Conservation (phyloP, 2,797 vertebrate genomes). For the Argyrosomus regius region DNA sequence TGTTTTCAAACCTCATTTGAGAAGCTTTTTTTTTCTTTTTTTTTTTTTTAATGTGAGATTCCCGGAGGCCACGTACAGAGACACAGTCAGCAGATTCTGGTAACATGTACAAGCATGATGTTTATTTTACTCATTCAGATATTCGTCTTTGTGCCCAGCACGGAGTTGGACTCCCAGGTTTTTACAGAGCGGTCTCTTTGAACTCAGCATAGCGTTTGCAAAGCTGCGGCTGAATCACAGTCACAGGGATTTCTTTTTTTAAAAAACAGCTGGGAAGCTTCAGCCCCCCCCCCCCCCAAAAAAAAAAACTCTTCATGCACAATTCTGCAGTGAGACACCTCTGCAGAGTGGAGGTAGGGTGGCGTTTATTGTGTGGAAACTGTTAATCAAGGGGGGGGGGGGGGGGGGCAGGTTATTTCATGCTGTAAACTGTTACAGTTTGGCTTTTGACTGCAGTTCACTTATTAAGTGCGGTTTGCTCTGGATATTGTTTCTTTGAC, state of each 20-base stretch:
- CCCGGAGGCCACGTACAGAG: slow-evolving; percentile 68
- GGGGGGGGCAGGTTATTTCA: slow-evolving; percentile 4
- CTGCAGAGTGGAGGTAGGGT: not conserved
- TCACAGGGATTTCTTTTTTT: slow-evolving; percentile 33
- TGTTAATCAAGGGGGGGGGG: not conserved
- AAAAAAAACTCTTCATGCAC: not conserved
- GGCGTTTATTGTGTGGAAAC: not conserved
- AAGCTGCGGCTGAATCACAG: slow-evolving; percentile 55
- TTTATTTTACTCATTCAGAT: slow-evolving; percentile 81
- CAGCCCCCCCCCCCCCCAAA: not conserved
- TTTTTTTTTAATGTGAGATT: slow-evolving; percentile 53
- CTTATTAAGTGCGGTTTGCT: not conserved
- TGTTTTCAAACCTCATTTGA: slow-evolving; percentile 57
- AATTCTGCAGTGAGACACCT: slow-evolving; percentile 18
- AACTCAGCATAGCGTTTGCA: slow-evolving; percentile 63
- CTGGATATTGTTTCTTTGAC: not conserved
- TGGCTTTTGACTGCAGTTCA: not conserved
- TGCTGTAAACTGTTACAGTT: not conserved
- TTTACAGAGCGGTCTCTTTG: slow-evolving; percentile 48
- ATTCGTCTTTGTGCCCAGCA: slow-evolving; percentile 70
- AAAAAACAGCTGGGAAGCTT: slow-evolving; percentile 55
- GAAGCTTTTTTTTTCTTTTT: slow-evolving; percentile 51
- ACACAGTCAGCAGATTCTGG: slow-evolving; percentile 81
- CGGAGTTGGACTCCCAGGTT: slow-evolving; percentile 63
- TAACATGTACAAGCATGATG: slow-evolving; percentile 78